phyloP scores from a whole-genome alignment of 2,888 invertebrate species.

The Lasioglossum pauxillum region DNA sequence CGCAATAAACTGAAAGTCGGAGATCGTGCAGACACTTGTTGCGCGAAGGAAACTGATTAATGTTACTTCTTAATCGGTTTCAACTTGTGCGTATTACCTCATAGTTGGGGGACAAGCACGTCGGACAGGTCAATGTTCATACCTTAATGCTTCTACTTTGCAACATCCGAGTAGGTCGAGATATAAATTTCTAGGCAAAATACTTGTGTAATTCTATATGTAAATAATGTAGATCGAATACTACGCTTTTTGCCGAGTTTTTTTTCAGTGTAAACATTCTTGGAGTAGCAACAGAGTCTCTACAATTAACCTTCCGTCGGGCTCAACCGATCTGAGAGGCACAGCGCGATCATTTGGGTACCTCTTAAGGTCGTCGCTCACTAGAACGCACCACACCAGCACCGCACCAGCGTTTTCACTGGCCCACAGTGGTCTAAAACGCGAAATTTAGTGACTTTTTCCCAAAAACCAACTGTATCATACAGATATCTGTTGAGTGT shows the following conservation, averaged over 20 bases:
- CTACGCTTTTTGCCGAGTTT: background rate
- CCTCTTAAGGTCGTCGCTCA: too few species aligned
- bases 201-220: background rate
- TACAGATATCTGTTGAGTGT: too few species aligned
- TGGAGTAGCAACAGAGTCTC: background rate
- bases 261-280: background rate
- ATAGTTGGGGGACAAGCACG: background rate
- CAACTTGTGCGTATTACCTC: constrained; percentile 16
- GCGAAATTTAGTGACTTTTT: too few species aligned
- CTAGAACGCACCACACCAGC: too few species aligned
- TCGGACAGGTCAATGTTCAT: background rate
- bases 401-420: too few species aligned
- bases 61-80: constrained; percentile 42
- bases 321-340: too few species aligned
- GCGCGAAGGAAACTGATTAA: constrained; percentile 53
- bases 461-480: too few species aligned
- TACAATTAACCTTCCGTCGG: too few species aligned
- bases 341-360: too few species aligned
- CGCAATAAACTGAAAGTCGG: constrained; percentile 79
- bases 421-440: too few species aligned
- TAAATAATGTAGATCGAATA: background rate
- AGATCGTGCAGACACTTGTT: constrained; percentile 60
- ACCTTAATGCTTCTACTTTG: background rate
- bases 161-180: background rate
- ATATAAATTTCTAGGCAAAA: background rate